These are phyloP conservation scores for Astropecten irregularis DNA, from an alignment of 53 echinoderm and acorn worm species.

Conservation along the genomic window DNA sequence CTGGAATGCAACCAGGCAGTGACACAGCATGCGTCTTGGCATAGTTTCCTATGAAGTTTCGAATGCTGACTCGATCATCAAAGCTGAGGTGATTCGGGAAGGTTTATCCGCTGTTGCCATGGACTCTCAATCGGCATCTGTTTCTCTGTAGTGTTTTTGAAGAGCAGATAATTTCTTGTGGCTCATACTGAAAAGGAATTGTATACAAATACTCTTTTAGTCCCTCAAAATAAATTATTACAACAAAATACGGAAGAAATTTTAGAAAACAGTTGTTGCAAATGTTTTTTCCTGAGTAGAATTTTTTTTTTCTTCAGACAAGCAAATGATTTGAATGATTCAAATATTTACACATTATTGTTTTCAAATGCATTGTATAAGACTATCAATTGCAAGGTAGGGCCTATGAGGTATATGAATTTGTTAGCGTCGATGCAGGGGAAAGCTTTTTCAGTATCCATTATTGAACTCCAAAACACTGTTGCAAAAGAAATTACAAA, in stretches of 20 bases:
- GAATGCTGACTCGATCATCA: background rate
- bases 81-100: background rate
- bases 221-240: background rate
- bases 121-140: background rate
- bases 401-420: background rate
- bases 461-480: too few relatives aligned
- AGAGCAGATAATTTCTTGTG: constrained; percentile 8
- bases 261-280: background rate
- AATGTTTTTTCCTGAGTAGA: background rate
- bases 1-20: constrained; percentile 14
- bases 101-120: background rate
- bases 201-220: background rate
- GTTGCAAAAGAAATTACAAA: too few relatives aligned
- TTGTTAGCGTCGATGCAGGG: background rate
- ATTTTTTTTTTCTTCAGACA: background rate
- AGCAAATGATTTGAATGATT: background rate
- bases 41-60: constrained; percentile 8
- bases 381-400: background rate
- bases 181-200: constrained; percentile 4
- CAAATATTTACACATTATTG: background rate
- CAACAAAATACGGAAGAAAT: background rate
- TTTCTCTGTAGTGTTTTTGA: constrained; percentile 7
- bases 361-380: background rate
- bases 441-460: background rate
- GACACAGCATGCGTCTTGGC: constrained; percentile 2